Base-by-base conservation (phyloP, 2,113 vertebrate genomes). In the Physeter macrocephalus region DNA sequence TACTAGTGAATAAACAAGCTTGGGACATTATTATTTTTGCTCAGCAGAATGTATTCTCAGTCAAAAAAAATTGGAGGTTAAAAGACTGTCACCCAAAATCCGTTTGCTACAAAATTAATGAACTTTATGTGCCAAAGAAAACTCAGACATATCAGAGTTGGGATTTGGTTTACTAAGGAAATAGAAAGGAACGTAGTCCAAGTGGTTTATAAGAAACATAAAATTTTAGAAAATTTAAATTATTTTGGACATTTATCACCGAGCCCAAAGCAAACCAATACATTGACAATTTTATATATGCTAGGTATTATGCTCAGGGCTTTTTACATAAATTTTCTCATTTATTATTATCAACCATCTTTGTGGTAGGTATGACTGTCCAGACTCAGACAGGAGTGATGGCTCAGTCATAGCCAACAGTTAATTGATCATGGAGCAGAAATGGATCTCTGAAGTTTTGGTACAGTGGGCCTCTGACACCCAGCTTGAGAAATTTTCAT, bases 1-100 rank as follows among this genome's bases (percentile, higher is more conserved):
- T 4, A 95, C 71, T 97, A 93, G 85, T 66, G 96, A 98, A 97
- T 96, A 97, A 98, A 98, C 39, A 80, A 96, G 72, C 80, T 96
- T 95, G 59, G 67, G 80, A 23, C 20, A 61, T 59, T 94, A 74
- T 87, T 96, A 62, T 92, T 97, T 98, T 98, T 95, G n/a, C 52
- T 89, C 43, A 91, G 72, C 62, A 84, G 89, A 81, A 87, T 88
- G 71, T 71, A 80, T 97, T 94, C 69, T 67, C 71, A 89, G 74
- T 88, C 6, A 90, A 75, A 93, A 96, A 94, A 87, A 9, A 36
- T 1, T n/a, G 36, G 23, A 34, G 59, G 57, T 75, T 86, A 92
- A n/a, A n/a, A 94, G 74, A 87, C 41, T 81, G 52, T 91, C 72
- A 93, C 46, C 71, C 83, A 91, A 89, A 97, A 96, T 97, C 81